Conservation (phyloP, 2,888 invertebrate species). For the Clivina fossor region DNA sequence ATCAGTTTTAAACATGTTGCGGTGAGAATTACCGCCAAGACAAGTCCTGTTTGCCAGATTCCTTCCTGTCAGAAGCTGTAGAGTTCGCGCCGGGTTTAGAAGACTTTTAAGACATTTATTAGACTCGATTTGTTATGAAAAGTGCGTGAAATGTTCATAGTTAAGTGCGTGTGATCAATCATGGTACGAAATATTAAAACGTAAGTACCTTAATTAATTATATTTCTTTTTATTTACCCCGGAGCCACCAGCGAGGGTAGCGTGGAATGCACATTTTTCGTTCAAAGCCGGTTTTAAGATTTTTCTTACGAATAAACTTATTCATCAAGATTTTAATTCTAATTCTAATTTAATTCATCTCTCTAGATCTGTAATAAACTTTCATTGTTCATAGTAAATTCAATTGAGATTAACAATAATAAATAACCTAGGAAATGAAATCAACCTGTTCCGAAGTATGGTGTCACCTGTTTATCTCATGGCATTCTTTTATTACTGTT, state of each 20-base stretch:
- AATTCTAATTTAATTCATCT: no score
- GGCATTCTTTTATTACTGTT: no score
- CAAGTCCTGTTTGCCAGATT: slow-evolving; percentile 19
- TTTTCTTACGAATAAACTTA: no score
- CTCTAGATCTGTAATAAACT: no score
- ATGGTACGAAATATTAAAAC: slow-evolving; percentile 27
- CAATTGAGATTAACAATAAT: no score
- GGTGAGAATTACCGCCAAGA: slow-evolving; percentile 29
- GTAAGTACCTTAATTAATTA: slow-evolving; percentile 24
- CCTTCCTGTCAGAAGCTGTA: slow-evolving; percentile 28
- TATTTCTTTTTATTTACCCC: slow-evolving; percentile 11
- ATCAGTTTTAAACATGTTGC: slow-evolving; percentile 8
- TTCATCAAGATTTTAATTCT: no score
- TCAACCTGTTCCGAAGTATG: no score
- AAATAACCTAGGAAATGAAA: no score
- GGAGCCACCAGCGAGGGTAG: slow-evolving; percentile 12
- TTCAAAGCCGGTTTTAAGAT: slow-evolving; percentile 25
- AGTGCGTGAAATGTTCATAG: slow-evolving; percentile 30
- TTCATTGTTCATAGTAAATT: no score
- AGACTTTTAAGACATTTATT: slow-evolving; percentile 23
- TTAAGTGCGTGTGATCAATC: slow-evolving; percentile 28
- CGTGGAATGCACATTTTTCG: slow-evolving; percentile 29
- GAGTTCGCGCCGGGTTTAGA: slow-evolving; percentile 15
- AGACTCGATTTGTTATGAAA: slow-evolving; percentile 15
- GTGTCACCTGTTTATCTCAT: no score